Evolutionary conservation across 2,888 invertebrate genomes (phyloP).

Genomic region (Lamproptera curius): DNA sequence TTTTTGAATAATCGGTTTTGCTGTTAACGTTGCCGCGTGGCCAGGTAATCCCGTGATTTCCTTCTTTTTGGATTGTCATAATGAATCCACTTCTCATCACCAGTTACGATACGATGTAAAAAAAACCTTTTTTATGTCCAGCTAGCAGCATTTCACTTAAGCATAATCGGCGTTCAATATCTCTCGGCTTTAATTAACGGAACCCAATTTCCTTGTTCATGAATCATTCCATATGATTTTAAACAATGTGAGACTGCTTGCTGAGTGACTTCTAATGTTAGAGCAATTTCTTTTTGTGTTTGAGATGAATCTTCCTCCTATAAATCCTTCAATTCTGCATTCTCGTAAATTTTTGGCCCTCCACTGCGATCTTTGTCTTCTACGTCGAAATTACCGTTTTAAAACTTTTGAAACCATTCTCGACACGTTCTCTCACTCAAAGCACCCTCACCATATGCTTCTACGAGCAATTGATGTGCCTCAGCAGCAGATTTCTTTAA

Average conservation of each 20-base stretch:
- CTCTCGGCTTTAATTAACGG: too few relatives aligned
- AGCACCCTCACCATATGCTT: too few relatives aligned
- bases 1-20: conserved; percentile 22
- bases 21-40: conserved; percentile 2
- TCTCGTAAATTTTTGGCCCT: conserved; percentile 12
- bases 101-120: conserved; percentile 4
- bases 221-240: conserved; percentile 15
- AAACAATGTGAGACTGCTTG: conserved; percentile 17
- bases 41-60: neutral
- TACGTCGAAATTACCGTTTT: conserved; percentile 9
- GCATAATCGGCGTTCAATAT: too few relatives aligned
- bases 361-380: conserved; percentile 13
- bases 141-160: conserved; percentile 3
- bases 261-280: conserved; percentile 14
- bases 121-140: conserved; percentile 2
- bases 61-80: too few relatives aligned
- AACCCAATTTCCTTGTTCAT: too few relatives aligned
- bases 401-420: too few relatives aligned
- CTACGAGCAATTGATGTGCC: conserved; percentile 2
- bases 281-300: conserved; percentile 19
- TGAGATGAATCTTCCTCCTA: conserved; percentile 14
- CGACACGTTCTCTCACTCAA: too few relatives aligned
- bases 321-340: conserved; percentile 4
- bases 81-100: conserved; percentile 1
- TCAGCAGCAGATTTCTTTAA: neutral